Percentiles rank a stretch among this genome's conserved stretches.
Evolutionary conservation across 2,113 vertebrate genomes (phyloP).

Genomic region (Calypte anna): DNA sequence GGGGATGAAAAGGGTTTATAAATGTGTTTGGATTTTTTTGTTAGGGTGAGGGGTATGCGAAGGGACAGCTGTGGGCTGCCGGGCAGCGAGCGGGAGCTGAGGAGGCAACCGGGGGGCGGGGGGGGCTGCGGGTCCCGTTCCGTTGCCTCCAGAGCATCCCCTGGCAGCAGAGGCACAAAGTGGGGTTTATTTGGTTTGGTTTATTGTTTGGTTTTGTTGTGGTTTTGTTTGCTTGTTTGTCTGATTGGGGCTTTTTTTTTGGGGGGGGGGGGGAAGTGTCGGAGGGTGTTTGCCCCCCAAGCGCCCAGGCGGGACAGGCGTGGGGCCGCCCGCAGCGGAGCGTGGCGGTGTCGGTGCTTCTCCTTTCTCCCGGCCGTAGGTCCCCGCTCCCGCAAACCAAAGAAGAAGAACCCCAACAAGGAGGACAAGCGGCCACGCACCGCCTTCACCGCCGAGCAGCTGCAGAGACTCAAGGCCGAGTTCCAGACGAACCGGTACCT

Average conservation of each 20-base stretch:
- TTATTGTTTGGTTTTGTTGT: no score
- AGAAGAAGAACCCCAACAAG: conserved; percentile 93
- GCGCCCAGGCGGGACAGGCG: neutral
- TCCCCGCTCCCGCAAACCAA: conserved; percentile 96
- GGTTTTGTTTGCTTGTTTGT: no score
- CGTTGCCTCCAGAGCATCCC: neutral
- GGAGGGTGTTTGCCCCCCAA: neutral
- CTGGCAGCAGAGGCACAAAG: neutral
- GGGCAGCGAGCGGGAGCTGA: neutral
- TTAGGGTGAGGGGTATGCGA: neutral
- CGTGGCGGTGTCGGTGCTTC: neutral
- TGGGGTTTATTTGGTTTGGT: neutral
- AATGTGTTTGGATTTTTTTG: neutral
- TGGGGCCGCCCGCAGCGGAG: neutral
- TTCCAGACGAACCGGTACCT: conserved; percentile 92
- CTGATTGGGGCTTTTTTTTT: no score
- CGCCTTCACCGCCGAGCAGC: conserved; percentile 92
- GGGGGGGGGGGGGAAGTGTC: no score
- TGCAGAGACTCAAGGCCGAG: conserved; percentile 90
- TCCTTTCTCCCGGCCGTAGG: conserved; percentile 75
- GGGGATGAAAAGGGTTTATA: neutral
- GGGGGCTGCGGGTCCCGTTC: neutral
- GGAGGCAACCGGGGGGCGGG: no score
- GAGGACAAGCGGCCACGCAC: conserved; percentile 91
- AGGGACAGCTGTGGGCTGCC: neutral